Evolutionary conservation across 2,797 vertebrate genomes (phyloP).

Genomic region (Allochrocebus solatus): DNA sequence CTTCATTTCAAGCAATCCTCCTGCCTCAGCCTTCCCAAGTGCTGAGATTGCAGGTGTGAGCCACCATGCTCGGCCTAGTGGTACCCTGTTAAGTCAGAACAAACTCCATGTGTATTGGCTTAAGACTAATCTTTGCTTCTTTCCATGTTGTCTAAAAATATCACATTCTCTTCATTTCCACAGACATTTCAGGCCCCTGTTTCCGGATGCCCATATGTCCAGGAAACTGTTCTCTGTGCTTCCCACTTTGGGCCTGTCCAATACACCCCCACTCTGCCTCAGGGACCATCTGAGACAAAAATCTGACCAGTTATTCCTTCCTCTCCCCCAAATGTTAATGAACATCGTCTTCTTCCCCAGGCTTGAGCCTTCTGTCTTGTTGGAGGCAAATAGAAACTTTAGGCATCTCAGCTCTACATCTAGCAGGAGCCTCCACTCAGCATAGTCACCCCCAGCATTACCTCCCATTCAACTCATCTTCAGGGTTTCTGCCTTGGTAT

Average conservation of each 20-base stretch:
- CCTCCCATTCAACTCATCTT: background rate
- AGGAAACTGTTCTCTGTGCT: background rate
- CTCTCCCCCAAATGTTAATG: background rate
- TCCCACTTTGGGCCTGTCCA: background rate
- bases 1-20: background rate
- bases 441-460: background rate
- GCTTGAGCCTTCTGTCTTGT: background rate
- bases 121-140: background rate
- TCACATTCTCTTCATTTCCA: background rate
- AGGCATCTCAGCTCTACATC: background rate
- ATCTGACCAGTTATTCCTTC: background rate
- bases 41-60: background rate
- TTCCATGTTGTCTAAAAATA: background rate
- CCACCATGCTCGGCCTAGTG: background rate
- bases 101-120: background rate
- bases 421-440: background rate
- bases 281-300: background rate
- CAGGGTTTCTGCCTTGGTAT: background rate
- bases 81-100: background rate
- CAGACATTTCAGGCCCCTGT: background rate
- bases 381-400: background rate
- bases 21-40: background rate
- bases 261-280: background rate
- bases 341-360: no score
- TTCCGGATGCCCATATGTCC: no score